A percentile compares a stretch with the other conserved stretches of the same genome.
These are phyloP conservation scores for Teleiodes luculella DNA, from an alignment of 2,888 invertebrate genomes.

Conservation along the genomic window DNA sequence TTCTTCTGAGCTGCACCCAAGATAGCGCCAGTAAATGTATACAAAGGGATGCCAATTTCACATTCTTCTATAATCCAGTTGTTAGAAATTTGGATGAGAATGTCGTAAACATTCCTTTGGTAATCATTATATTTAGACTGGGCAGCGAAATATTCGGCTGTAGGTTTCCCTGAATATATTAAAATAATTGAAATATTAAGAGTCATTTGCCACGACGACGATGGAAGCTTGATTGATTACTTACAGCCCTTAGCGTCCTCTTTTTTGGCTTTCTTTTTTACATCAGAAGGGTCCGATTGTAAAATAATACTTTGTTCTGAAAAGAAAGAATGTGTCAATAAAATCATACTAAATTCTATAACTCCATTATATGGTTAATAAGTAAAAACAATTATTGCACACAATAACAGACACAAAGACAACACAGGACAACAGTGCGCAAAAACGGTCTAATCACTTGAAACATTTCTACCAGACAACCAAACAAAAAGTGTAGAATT, in stretches of 20 bases:
- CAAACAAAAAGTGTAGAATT: no score
- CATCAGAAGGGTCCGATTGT: not conserved
- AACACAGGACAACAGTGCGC: no score
- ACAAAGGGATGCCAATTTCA: slow-evolving; percentile 54
- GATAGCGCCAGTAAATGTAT: slow-evolving; percentile 53
- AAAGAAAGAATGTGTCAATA: not conserved
- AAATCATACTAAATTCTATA: no score
- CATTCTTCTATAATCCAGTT: slow-evolving; percentile 62
- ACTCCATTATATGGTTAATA: no score
- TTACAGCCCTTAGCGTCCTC: not conserved
- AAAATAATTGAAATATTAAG: no score
- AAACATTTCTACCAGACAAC: no score
- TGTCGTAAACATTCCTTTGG: slow-evolving; percentile 55
- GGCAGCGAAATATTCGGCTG: slow-evolving; percentile 52
- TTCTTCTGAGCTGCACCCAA: slow-evolving; percentile 55
- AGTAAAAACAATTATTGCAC: no score
- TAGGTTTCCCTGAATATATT: slow-evolving; percentile 44
- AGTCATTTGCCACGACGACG: no score
- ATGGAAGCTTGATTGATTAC: not conserved
- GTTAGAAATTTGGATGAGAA: slow-evolving; percentile 56
- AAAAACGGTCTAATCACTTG: no score
- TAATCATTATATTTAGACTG: slow-evolving; percentile 60
- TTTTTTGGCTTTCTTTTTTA: not conserved
- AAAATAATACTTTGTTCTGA: not conserved
- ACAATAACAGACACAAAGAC: no score